Evolutionary conservation across 2,113 vertebrate genomes (phyloP), one percentile per base, ranked within the genome.

Genomic region (Colaptes auratus): DNA sequence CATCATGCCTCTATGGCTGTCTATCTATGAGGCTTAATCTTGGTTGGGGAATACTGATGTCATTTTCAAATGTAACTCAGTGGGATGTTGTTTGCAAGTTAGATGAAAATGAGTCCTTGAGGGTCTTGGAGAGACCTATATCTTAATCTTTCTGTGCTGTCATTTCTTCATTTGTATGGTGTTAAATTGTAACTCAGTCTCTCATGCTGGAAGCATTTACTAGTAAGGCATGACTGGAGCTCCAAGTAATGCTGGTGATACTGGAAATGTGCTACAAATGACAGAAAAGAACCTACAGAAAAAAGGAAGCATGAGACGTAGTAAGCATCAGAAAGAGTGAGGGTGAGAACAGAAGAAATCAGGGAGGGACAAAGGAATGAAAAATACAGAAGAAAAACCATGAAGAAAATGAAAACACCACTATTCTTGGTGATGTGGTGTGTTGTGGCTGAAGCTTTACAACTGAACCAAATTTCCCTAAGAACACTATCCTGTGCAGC

Each of bases 11-110:
- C 79, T 66, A 50, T 65, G 36, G 39, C 39, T 44, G 30, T 42
- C 50, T 46, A 4, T 3, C 78, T 24, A 18, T 48, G 71, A n/a
- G 19, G 8, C 35, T 79, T 91, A 6, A 76, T 59, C n/a, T 70
- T 66, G 42, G 71, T 55, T 15, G 3, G 7, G 59, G 73, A 71
- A 42, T 27, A 46, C 2, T 50, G 63, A 27, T 76, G 35, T 73
- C 33, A 82, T 91, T 92, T 92, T 85, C 67, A 85, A 55, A 71
- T 31, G 7, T 74, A 83, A 50, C 39, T 93, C 52, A 63, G 82
- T 77, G 64, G 16, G 27, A 73, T 89, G 88, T 53, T 92, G 78
- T 42, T 17, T 66, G 46, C 30, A 76, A 44, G 30, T 70, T 55
- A 44, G 14, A 9, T n/a, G 85, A 42, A 92, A 74, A 71, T n/a